Evolutionary conservation across 2,113 vertebrate genomes (phyloP).

Genomic region (Rhinichthys klamathensis): DNA sequence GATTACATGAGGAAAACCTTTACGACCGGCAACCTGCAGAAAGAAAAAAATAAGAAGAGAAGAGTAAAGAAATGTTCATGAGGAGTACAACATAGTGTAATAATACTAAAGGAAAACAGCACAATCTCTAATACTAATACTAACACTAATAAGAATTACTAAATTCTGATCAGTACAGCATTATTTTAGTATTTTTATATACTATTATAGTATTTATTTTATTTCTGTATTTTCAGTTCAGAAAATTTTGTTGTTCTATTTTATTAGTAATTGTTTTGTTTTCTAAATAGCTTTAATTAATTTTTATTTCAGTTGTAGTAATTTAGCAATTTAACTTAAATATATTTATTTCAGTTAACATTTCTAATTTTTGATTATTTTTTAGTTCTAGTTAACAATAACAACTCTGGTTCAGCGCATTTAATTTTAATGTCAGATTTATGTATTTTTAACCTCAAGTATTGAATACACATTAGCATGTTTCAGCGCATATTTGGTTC

Average conservation of each 20-base stretch:
- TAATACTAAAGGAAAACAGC: neutral
- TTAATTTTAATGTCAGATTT: neutral
- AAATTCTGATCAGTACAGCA: neutral
- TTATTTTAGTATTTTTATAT: neutral
- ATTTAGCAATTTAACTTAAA: neutral
- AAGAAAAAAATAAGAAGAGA: neutral
- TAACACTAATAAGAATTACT: neutral
- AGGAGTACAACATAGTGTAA: neutral
- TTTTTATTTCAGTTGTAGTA: neutral
- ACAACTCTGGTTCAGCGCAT: neutral
- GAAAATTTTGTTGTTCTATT: neutral
- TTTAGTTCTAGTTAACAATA: neutral
- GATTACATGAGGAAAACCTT: constrained; percentile 81
- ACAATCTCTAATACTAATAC: neutral
- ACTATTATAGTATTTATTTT: neutral
- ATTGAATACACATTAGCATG: neutral
- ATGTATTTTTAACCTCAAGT: neutral
- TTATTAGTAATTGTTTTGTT: neutral
- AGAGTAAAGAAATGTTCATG: neutral
- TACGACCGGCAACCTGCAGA: constrained; percentile 78
- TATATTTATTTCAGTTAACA: neutral
- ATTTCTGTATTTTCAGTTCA: neutral
- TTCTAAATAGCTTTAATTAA: neutral
- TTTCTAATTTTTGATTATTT: neutral
- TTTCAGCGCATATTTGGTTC: no score